Evolutionary conservation across 2,113 vertebrate species (phyloP), one percentile per base, ranked within the genome.

Genomic region (Mixornis gularis): DNA sequence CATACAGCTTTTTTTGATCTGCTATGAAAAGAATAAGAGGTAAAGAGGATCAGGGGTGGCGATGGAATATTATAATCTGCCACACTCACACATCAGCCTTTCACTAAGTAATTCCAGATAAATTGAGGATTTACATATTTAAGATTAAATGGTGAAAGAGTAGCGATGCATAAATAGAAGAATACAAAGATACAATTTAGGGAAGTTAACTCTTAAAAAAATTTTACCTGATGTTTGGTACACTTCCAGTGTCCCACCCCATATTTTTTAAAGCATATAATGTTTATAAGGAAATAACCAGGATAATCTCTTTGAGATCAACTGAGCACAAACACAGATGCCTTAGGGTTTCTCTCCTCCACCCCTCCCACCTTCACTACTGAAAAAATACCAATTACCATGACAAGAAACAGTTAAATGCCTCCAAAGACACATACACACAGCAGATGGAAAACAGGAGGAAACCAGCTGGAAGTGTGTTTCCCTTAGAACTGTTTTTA

Each of bases 81-180:
- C 96, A 94, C 97, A 96, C 98, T 98, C 97, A 98, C 97, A 98
- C 97, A 96, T 97, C 97, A 97, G 97, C 97, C 97, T 97, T 97
- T 97, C 97, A 96, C 97, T 97, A 95, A 98, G 97, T 98, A 98
- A 98, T 97, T 98, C 97, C 97, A 98, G 97, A 98, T 98, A 97
- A 98, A 98, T 96, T 97, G 97, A 97, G 98, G 98, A 98, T 98
- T 98, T 98, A 97, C 98, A 98, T 98, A 98, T 98, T 97, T 98
- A 98, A 98, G 97, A 98, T 98, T 97, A 98, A 98, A 96, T 91
- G 92, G 94, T 93, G 93, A 92, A 97, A 93, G 93, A 96, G 94
- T 89, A 97, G 84, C 21, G 93, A 91, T 95, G 91, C 93, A 95
- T 94, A 96, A 97, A 98, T 92, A 97, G 52, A 94, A 95, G 95